Conservation (phyloP, 2,797 vertebrate species). For the Pipistrellus pipistrellus region DNA sequence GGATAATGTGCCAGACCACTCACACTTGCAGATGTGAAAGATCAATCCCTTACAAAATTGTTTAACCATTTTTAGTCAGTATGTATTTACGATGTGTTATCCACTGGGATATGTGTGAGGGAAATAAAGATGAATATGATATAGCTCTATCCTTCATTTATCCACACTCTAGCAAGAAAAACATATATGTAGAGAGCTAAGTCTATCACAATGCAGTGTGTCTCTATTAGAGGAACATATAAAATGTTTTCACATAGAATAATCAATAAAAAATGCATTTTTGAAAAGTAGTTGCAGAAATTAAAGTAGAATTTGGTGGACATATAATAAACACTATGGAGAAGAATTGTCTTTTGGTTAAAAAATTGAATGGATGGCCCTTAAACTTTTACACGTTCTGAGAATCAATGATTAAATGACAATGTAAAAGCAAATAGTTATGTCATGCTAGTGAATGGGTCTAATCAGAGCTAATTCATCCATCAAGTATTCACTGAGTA, state of each 20-base stretch:
- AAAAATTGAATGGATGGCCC: background rate
- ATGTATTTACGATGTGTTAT: background rate
- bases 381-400: background rate
- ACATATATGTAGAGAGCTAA: background rate
- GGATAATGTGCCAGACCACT: background rate
- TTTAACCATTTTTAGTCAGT: background rate
- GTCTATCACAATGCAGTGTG: background rate
- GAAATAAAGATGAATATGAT: background rate
- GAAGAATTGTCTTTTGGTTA: constrained; percentile 11
- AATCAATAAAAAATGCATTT: constrained; percentile 22
- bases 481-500: background rate
- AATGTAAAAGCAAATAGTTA: background rate
- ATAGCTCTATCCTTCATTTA: background rate
- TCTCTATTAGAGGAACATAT: background rate
- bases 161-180: background rate
- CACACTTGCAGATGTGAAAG: background rate
- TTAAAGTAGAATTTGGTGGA: background rate
- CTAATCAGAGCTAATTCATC: background rate
- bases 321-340: background rate
- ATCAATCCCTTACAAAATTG: background rate
- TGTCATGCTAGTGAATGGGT: background rate
- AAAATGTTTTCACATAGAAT: background rate
- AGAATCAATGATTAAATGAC: constrained; percentile 25
- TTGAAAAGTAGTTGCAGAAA: background rate
- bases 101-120: background rate